Percentiles rank a stretch among this genome's conserved stretches.
phyloP scores from a whole-genome alignment of 2,797 vertebrate species.

The Muscicapa striata region DNA sequence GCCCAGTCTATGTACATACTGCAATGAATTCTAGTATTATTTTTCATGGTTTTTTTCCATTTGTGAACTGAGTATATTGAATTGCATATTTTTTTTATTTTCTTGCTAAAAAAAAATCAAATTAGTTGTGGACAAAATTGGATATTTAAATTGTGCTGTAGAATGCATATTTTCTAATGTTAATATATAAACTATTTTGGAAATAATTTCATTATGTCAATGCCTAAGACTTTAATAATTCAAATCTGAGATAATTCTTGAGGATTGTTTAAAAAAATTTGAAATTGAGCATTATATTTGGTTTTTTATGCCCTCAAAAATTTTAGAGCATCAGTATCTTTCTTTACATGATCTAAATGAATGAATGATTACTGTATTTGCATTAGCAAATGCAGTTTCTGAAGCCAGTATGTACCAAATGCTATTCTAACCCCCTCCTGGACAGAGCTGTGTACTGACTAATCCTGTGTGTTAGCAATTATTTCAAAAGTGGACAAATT shows the following conservation, averaged over 20 bases:
- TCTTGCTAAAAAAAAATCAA: neutral
- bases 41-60: neutral
- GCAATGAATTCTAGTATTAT: neutral
- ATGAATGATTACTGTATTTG: neutral
- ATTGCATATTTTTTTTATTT: neutral
- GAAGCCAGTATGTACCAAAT: neutral
- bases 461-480: neutral
- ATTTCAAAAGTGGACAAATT: neutral
- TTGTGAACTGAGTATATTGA: neutral
- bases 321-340: neutral
- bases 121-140: neutral
- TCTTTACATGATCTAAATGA: neutral
- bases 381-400: neutral
- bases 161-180: neutral
- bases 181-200: neutral
- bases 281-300: neutral
- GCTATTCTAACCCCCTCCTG: neutral
- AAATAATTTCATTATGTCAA: neutral
- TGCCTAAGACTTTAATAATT: neutral
- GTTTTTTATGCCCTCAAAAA: neutral
- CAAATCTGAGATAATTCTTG: neutral
- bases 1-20: neutral
- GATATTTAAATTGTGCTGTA: neutral
- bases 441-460: neutral
- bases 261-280: neutral